These are phyloP conservation scores for Habroteleia sp. DNA, from an alignment of 2,888 invertebrate genomes.

Conservation along the genomic window DNA sequence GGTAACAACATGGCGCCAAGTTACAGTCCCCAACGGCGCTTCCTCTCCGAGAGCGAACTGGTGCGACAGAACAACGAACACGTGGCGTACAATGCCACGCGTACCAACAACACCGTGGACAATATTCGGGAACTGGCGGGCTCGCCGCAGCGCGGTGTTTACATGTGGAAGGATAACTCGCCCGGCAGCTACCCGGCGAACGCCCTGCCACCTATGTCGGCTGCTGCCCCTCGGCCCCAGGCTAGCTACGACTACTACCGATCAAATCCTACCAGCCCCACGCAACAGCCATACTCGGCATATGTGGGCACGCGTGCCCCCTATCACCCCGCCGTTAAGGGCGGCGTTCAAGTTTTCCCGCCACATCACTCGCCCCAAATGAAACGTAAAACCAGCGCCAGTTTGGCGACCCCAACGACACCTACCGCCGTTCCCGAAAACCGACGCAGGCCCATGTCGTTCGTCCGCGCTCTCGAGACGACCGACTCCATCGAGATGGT, in stretches of 20 bases:
- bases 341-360: conserved; percentile 87
- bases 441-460: conserved; percentile 90
- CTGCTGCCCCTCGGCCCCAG: conserved; percentile 14
- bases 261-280: conserved; percentile 89
- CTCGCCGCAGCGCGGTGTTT: conserved; percentile 91
- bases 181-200: conserved; percentile 83
- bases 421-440: conserved; percentile 81
- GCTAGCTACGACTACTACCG: conserved; percentile 83
- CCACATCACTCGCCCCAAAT: conserved; percentile 80
- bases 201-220: conserved; percentile 22
- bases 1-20: conserved; percentile 67
- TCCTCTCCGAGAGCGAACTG: conserved; percentile 88
- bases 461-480: conserved; percentile 94
- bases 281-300: conserved; percentile 81
- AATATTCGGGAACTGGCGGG: conserved; percentile 94
- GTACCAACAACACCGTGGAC: conserved; percentile 90
- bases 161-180: conserved; percentile 90
- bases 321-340: conserved; percentile 85
- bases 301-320: conserved; percentile 80
- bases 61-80: conserved; percentile 82
- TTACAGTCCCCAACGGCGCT: conserved; percentile 82
- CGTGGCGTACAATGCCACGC: conserved; percentile 82
- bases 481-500: conserved; percentile 93
- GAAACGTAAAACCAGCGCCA: conserved; percentile 71
- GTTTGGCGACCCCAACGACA: conserved; percentile 79